phyloP scores from a whole-genome alignment of 2,113 vertebrate genomes.

The Micronisus gabar region DNA sequence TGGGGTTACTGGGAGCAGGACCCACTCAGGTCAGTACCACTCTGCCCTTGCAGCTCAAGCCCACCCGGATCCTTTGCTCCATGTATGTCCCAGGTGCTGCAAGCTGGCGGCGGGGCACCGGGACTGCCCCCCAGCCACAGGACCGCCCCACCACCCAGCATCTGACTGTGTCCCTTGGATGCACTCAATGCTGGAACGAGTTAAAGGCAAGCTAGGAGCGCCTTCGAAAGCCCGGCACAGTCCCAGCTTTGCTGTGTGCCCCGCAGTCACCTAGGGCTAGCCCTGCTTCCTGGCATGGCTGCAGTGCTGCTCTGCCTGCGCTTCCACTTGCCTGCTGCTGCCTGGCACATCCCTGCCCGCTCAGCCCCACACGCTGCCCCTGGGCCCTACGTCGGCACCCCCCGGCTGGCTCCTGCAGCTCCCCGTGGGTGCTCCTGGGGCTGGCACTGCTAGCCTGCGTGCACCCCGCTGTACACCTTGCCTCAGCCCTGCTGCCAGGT shows the following conservation, averaged over 20 bases:
- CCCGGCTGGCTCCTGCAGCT: neutral
- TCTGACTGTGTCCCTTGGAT: neutral
- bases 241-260: neutral
- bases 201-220: neutral
- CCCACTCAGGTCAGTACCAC: rapidly evolving
- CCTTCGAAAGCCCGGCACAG: neutral
- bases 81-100: neutral
- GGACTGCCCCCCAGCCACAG: neutral
- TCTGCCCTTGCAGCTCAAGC: neutral
- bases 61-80: rapidly evolving
- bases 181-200: neutral
- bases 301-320: rapidly evolving
- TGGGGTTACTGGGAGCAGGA: neutral
- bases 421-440: rapidly evolving
- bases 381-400: rapidly evolving
- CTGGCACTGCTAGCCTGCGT: neutral
- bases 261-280: rapidly evolving
- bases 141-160: neutral
- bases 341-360: neutral
- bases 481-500: neutral
- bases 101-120: neutral
- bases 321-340: neutral
- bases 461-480: neutral
- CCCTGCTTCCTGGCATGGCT: neutral
- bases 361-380: neutral